These are phyloP conservation scores for Anarsia innoxiella DNA, from an alignment of 2,888 invertebrate genomes.

Conservation along the genomic window DNA sequence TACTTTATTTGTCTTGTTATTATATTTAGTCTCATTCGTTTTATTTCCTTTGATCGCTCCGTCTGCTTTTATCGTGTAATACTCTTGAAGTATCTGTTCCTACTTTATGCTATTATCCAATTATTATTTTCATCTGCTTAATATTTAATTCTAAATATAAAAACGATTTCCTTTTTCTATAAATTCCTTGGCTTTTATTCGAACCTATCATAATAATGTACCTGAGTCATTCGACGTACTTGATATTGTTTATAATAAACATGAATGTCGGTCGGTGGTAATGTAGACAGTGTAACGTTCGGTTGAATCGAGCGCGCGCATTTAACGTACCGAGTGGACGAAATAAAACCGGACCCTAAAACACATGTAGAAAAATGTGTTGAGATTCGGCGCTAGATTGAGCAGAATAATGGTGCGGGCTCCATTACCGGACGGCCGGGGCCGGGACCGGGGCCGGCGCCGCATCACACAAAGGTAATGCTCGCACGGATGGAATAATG, in stretches of 20 bases:
- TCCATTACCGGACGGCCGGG: neutral
- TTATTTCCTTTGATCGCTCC: conserved; percentile 1
- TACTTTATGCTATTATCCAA: too few species aligned
- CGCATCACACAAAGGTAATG: conserved; percentile 2
- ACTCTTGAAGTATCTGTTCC: too few species aligned
- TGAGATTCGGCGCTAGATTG: conserved; percentile 6
- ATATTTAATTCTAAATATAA: neutral
- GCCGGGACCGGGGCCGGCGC: neutral
- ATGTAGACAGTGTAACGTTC: too few species aligned
- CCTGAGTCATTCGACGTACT: neutral
- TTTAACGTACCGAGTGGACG: too few species aligned
- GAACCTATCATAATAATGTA: neutral
- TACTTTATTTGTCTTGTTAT: neutral
- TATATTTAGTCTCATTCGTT: neutral
- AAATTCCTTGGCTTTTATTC: neutral
- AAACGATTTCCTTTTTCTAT: neutral
- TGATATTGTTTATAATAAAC: neutral
- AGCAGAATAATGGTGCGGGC: conserved; percentile 5
- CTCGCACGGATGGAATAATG: conserved; percentile 7
- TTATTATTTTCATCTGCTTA: neutral
- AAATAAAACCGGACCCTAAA: too few species aligned
- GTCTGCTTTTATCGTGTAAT: neutral
- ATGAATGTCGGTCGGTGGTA: too few species aligned
- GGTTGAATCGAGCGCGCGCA: too few species aligned
- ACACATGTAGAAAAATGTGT: conserved; percentile 2